Evolutionary conservation across 2,113 vertebrate species (phyloP).

Genomic region (Ginglymostoma cirratum): DNA sequence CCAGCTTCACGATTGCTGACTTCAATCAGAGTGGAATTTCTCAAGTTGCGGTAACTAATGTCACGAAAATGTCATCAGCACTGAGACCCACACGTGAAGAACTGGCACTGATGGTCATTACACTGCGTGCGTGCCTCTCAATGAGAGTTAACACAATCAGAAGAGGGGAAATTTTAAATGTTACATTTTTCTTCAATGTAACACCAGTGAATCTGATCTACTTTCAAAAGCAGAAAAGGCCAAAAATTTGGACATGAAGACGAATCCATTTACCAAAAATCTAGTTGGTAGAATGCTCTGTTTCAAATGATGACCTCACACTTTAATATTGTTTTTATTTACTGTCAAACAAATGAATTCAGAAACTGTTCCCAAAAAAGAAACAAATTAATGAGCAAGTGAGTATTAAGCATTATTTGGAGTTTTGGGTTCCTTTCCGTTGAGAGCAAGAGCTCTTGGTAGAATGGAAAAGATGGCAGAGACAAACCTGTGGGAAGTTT

Average conservation of each 20-base stretch:
- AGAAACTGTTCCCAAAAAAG: background rate
- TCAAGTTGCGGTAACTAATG: background rate
- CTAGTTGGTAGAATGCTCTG: background rate
- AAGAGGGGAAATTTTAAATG: background rate
- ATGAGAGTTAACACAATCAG: background rate
- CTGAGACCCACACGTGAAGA: background rate
- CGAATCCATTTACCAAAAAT: background rate
- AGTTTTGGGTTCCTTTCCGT: background rate
- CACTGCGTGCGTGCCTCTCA: background rate
- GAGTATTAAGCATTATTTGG: background rate
- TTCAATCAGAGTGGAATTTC: background rate
- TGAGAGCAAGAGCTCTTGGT: background rate
- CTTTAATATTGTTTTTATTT: background rate
- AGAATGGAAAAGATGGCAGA: background rate
- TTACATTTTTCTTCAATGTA: background rate
- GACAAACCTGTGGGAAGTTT: background rate
- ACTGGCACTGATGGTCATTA: background rate
- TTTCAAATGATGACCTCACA: background rate
- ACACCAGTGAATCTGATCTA: background rate
- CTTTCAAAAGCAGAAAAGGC: background rate
- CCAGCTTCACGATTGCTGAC: background rate
- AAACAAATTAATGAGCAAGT: background rate
- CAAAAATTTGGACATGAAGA: background rate
- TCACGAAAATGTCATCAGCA: background rate
- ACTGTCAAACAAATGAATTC: background rate